Evolutionary conservation across 2,113 vertebrate genomes (phyloP).

Genomic region (Delphinus delphis): DNA sequence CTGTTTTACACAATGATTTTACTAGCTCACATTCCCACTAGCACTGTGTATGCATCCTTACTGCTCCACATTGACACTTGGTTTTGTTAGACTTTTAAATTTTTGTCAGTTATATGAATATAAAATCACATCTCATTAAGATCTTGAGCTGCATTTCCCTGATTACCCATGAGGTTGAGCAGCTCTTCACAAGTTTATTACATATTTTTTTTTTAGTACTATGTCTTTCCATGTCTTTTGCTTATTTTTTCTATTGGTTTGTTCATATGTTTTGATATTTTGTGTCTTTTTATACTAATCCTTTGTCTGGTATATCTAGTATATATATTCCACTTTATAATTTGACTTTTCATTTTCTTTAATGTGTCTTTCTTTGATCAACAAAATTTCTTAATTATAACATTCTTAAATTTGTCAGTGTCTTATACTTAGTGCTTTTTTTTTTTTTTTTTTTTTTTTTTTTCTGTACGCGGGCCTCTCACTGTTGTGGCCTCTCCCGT

Average conservation of each 20-base stretch:
- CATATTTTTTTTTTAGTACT: not conserved
- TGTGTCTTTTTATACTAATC: not conserved
- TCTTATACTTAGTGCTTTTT: not conserved
- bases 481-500: no score
- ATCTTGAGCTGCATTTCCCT: not conserved
- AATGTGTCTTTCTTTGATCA: not conserved
- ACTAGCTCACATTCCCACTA: no score
- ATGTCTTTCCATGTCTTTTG: not conserved
- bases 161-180: not conserved
- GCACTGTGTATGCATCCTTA: not conserved
- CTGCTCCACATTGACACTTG: not conserved
- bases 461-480: rapidly evolving
- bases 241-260: not conserved
- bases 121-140: not conserved
- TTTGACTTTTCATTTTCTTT: not conserved
- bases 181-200: not conserved
- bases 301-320: not conserved
- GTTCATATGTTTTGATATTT: not conserved
- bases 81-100: not conserved
- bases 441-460: not conserved
- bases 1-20: not conserved
- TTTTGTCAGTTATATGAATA: not conserved
- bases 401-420: not conserved
- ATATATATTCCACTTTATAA: not conserved
- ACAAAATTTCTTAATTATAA: not conserved